Conservation (phyloP, 2,888 invertebrate genomes). For the Nomada hirtipes region DNA sequence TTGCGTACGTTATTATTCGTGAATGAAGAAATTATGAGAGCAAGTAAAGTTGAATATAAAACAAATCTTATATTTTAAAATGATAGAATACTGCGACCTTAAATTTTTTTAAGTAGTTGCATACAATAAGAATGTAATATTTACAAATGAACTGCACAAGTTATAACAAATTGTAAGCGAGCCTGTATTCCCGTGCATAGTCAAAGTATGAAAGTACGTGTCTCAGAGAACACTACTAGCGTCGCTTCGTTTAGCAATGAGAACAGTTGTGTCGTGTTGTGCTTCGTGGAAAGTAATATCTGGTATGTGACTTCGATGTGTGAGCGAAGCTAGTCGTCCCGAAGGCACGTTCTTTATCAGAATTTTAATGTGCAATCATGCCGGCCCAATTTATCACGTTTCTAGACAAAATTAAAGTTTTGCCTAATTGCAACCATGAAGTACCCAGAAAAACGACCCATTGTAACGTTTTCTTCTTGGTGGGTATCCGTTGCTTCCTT, state of each 20-base stretch:
- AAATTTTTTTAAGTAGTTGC: too few relatives aligned
- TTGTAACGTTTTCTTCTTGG: neutral
- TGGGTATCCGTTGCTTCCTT: neutral
- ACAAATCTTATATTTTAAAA: too few relatives aligned
- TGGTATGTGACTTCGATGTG: slow-evolving; percentile 21
- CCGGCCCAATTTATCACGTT: neutral
- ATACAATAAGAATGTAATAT: too few relatives aligned
- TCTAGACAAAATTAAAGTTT: neutral
- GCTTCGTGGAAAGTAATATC: slow-evolving; percentile 39
- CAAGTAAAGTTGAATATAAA: too few relatives aligned
- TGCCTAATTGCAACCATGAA: neutral
- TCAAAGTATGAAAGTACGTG: slow-evolving; percentile 28
- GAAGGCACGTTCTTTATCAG: slow-evolving; percentile 20
- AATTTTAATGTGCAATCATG: slow-evolving; percentile 10
- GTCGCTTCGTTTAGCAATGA: slow-evolving; percentile 18
- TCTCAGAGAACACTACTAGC: slow-evolving; percentile 22
- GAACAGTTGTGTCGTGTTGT: slow-evolving; percentile 28
- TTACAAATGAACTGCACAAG: neutral
- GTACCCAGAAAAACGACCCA: neutral
- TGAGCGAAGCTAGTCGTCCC: slow-evolving; percentile 3
- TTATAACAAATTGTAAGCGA: slow-evolving; percentile 4
- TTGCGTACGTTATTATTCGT: too few relatives aligned
- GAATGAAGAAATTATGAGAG: too few relatives aligned
- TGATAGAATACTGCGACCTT: too few relatives aligned
- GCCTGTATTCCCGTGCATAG: slow-evolving; percentile 21